A percentile compares a stretch with the other conserved stretches of the same genome.
These are phyloP conservation scores for Pterocles orientalis DNA, from an alignment of 2,113 vertebrate genomes.

Conservation along the genomic window DNA sequence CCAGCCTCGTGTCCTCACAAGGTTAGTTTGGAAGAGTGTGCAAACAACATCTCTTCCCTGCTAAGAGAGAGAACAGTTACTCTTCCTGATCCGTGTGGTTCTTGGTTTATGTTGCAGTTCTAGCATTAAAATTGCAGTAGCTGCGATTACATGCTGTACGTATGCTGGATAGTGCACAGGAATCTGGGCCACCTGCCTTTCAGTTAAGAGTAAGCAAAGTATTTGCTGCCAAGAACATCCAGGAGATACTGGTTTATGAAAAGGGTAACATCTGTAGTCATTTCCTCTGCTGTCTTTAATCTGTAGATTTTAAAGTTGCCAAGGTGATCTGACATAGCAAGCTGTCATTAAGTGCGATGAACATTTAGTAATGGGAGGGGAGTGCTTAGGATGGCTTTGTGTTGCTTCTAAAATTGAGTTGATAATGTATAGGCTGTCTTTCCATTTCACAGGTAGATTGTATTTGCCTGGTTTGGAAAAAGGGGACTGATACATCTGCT, in stretches of 20 bases:
- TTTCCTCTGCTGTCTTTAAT: background rate
- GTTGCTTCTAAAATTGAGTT: background rate
- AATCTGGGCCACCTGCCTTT: background rate
- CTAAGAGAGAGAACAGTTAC: background rate
- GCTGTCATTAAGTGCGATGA: background rate
- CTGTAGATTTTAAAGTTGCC: background rate
- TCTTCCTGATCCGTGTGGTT: background rate
- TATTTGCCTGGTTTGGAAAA: background rate
- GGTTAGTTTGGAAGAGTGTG: conserved; percentile 48
- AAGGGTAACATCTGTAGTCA: background rate
- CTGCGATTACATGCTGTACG: background rate
- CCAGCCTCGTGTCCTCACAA: conserved; percentile 47
- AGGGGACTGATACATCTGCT: background rate
- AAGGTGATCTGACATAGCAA: background rate
- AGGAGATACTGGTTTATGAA: background rate
- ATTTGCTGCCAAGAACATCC: background rate
- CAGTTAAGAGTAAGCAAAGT: background rate
- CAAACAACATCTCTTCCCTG: background rate
- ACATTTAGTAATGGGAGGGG: background rate
- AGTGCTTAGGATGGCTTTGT: background rate
- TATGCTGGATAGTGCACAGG: background rate
- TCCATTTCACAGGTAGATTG: background rate
- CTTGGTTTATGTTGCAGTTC: background rate
- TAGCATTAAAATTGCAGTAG: background rate
- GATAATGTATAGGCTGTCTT: background rate